Evolutionary conservation across 2,888 invertebrate species (phyloP).

Genomic region (Athalia cordata): DNA sequence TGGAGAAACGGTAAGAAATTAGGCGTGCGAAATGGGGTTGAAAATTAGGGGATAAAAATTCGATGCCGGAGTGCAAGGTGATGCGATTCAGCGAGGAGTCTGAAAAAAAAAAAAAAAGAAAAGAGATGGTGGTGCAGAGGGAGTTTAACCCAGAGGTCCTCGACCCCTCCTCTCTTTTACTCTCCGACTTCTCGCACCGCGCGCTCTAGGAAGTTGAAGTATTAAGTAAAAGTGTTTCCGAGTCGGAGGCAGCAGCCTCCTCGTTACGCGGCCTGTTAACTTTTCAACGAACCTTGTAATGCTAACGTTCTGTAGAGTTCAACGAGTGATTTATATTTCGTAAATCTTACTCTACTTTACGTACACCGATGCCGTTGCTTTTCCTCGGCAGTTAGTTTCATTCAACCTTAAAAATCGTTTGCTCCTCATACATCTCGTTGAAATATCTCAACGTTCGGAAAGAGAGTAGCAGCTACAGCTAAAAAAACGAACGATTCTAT

Average conservation of each 20-base stretch:
- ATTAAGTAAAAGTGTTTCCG: slow-evolving; percentile 59
- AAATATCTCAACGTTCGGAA: too few relatives aligned
- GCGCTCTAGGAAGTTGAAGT: slow-evolving; percentile 50
- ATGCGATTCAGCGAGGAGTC: slow-evolving; percentile 1
- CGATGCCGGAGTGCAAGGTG: background rate
- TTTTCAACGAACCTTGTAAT: slow-evolving; percentile 64
- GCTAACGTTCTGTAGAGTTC: slow-evolving; percentile 54
- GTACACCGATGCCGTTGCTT: slow-evolving; percentile 42
- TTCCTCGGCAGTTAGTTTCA: slow-evolving; percentile 8
- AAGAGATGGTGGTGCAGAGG: background rate
- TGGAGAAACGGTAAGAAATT: background rate
- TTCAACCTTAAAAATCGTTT: background rate
- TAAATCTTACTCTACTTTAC: slow-evolving; percentile 9
- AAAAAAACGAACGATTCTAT: too few relatives aligned
- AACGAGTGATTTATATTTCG: slow-evolving; percentile 63
- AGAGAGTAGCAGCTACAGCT: too few relatives aligned
- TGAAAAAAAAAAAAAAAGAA: too few relatives aligned
- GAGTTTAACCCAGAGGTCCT: background rate
- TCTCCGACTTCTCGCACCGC: slow-evolving; percentile 48
- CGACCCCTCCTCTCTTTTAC: slow-evolving; percentile 11
- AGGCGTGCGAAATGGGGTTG: background rate
- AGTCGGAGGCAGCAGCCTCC: slow-evolving; percentile 50
- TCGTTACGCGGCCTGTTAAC: slow-evolving; percentile 67
- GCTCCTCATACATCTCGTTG: background rate
- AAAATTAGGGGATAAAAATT: background rate